Evolutionary conservation across 2,888 invertebrate genomes (phyloP).

Genomic region (Andrena marginata): DNA sequence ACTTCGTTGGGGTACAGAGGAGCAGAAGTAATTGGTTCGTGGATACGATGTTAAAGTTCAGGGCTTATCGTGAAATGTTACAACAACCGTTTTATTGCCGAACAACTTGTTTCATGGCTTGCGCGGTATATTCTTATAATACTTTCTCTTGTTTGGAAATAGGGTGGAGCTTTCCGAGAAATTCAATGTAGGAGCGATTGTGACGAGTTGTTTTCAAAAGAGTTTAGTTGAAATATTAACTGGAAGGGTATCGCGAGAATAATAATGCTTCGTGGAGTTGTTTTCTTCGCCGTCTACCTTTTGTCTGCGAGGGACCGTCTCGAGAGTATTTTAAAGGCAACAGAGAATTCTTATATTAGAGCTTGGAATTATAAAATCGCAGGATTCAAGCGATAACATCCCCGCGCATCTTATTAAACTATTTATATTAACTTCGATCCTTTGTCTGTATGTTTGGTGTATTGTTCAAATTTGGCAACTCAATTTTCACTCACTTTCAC

Average conservation of each 20-base stretch:
- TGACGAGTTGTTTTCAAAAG: background rate
- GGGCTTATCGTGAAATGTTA: slow-evolving; percentile 25
- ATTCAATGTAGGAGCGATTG: background rate
- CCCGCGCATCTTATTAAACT: background rate
- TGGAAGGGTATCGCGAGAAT: background rate
- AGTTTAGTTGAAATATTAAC: background rate
- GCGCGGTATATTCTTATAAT: background rate
- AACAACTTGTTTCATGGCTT: background rate
- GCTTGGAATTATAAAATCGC: background rate
- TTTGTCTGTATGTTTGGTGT: too few relatives aligned
- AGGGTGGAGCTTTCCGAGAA: background rate
- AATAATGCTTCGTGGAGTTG: background rate
- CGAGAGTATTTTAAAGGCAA: background rate
- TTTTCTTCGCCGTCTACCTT: background rate
- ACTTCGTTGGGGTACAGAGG: slow-evolving; percentile 1
- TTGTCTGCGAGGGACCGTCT: background rate
- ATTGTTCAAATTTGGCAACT: too few relatives aligned
- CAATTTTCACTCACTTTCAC: too few relatives aligned
- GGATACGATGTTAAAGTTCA: slow-evolving; percentile 15
- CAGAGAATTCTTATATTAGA: background rate
- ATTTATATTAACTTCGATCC: too few relatives aligned
- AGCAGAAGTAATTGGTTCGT: slow-evolving; percentile 21
- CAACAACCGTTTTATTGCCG: background rate
- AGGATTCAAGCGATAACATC: background rate
- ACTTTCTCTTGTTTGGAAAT: background rate